A percentile compares a stretch with the other conserved stretches of the same genome.
These are phyloP conservation scores for Stegodyphus mimosarum DNA, from an alignment of 1,140 invertebrate genomes.

Conservation along the genomic window DNA sequence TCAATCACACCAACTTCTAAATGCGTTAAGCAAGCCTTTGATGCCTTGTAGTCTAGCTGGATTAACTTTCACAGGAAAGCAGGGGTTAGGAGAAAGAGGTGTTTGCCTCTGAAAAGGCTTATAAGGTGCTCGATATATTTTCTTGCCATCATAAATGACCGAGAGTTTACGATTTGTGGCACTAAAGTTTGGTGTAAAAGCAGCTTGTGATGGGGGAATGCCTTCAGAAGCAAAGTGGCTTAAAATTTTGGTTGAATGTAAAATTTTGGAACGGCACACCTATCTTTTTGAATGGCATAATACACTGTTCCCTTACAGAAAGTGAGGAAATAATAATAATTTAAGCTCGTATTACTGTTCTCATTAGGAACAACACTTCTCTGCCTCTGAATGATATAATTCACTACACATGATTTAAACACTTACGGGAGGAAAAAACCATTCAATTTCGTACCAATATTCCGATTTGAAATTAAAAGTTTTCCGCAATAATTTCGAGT, in stretches of 20 bases:
- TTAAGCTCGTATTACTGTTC: too few relatives aligned
- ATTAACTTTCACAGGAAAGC: conserved; percentile 19
- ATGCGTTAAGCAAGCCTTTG: conserved; percentile 25
- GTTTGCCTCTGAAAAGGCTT: background rate
- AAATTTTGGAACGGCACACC: too few relatives aligned
- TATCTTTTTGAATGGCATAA: too few relatives aligned
- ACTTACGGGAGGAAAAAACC: too few relatives aligned
- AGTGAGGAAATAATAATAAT: too few relatives aligned
- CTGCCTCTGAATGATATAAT: too few relatives aligned
- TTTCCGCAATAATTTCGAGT: too few relatives aligned
- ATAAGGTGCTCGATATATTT: conserved; percentile 37
- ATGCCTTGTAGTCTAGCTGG: conserved; percentile 9
- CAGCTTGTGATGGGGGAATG: conserved; percentile 27
- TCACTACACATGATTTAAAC: too few relatives aligned
- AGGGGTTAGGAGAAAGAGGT: background rate
- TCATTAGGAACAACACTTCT: too few relatives aligned
- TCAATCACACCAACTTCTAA: conserved; percentile 42
- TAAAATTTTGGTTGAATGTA: background rate
- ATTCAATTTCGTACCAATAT: too few relatives aligned
- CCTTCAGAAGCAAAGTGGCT: conserved; percentile 15
- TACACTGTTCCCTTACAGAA: too few relatives aligned
- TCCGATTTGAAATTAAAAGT: too few relatives aligned
- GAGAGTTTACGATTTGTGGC: conserved; percentile 18
- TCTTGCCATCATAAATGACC: conserved; percentile 29
- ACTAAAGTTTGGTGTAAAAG: conserved; percentile 53